A percentile compares a stretch with the other conserved stretches of the same genome.
These are phyloP conservation scores for Catharus minimus DNA, from an alignment of 2,113 vertebrate species.

Conservation along the genomic window DNA sequence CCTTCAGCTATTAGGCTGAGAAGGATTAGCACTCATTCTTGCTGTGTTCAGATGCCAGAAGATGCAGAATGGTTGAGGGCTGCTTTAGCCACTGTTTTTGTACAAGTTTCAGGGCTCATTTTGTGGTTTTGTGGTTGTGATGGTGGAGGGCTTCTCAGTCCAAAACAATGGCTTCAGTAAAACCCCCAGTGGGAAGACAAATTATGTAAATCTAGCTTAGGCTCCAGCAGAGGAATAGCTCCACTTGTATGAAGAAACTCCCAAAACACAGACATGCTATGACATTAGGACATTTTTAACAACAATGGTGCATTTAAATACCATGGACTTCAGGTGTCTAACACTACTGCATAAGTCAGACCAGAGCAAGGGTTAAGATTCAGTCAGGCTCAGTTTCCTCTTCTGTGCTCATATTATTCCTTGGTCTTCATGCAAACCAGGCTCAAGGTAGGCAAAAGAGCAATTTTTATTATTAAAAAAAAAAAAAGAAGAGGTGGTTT, in stretches of 20 bases:
- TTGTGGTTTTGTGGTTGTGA: not conserved
- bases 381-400: not conserved
- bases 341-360: fast-evolving
- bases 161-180: not conserved
- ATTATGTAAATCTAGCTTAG: not conserved
- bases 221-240: not conserved
- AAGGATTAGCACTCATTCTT: not conserved
- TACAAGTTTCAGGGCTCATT: not conserved
- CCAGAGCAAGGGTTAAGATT: not conserved
- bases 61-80: not conserved
- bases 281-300: not conserved
- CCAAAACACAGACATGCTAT: not conserved
- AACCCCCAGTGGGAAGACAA: not conserved
- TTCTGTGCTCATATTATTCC: not conserved
- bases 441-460: not conserved
- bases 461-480: not conserved
- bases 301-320: not conserved
- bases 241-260: not conserved
- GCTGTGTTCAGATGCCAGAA: not conserved
- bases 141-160: not conserved
- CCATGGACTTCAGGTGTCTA: not conserved
- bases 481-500: not conserved
- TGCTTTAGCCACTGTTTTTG: not conserved
- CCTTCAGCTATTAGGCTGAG: not conserved
- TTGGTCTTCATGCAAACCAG: not conserved